A percentile compares a stretch with the other conserved stretches of the same genome.
phyloP scores from a whole-genome alignment of 2,888 invertebrate species.

The Eristalis tenax region DNA sequence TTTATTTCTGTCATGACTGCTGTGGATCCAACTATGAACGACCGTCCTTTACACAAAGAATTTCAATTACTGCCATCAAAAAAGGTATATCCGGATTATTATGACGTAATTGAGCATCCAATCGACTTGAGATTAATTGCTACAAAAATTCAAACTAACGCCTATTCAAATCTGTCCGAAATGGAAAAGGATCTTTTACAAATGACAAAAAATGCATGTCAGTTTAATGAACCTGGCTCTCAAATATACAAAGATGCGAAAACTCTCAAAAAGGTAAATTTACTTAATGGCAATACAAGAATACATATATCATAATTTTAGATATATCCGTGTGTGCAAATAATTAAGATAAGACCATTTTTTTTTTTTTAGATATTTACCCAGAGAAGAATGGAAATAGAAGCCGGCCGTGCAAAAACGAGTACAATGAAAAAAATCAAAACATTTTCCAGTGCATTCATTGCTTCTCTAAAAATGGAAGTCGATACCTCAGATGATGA shows the following conservation, averaged over 20 bases:
- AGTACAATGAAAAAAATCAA: constrained; percentile 83
- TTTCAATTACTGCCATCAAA: constrained; percentile 96
- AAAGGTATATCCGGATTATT: constrained; percentile 97
- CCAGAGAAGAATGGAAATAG: constrained; percentile 87
- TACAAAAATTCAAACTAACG: constrained; percentile 91
- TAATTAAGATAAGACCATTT: background rate
- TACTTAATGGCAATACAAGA: background rate
- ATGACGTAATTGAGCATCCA: constrained; percentile 95
- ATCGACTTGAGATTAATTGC: constrained; percentile 97
- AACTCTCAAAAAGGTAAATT: constrained; percentile 88
- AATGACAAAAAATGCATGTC: constrained; percentile 97
- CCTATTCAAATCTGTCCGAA: constrained; percentile 89
- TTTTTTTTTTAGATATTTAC: constrained; percentile 83
- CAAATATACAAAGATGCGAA: constrained; percentile 98
- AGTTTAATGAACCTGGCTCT: constrained; percentile 97
- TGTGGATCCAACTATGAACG: constrained; percentile 86
- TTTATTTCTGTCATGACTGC: constrained; percentile 94
- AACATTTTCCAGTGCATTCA: constrained; percentile 83
- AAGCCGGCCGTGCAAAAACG: constrained; percentile 85
- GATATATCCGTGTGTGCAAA: too few relatives aligned
- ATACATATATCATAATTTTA: background rate
- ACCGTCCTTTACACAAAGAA: constrained; percentile 90
- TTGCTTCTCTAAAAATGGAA: constrained; percentile 83
- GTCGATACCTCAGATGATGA: constrained; percentile 85
- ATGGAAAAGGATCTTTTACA: constrained; percentile 94